phyloP scores from a whole-genome alignment of 2,888 invertebrate genomes.

The Xanthorhoe designata region DNA sequence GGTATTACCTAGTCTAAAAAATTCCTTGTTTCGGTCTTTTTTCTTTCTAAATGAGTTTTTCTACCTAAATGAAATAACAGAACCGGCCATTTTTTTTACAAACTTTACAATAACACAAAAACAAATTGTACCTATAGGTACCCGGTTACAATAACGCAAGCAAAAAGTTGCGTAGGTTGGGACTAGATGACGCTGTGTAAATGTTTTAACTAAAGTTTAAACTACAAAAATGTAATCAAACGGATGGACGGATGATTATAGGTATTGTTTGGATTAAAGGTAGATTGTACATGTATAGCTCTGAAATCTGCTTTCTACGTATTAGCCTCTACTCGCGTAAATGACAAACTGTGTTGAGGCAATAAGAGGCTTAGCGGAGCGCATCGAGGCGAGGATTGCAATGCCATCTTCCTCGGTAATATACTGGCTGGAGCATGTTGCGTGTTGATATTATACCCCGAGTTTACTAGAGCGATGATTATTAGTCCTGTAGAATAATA shows the following conservation, averaged over 20 bases:
- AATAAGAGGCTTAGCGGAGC: slow-evolving; percentile 56
- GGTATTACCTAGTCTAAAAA: neutral
- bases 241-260: too few relatives aligned
- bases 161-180: too few relatives aligned
- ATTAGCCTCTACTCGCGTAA: slow-evolving; percentile 42
- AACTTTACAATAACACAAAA: too few relatives aligned
- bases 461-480: slow-evolving; percentile 8
- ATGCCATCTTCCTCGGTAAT: slow-evolving; percentile 33
- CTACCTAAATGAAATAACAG: too few relatives aligned
- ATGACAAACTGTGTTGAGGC: slow-evolving; percentile 55
- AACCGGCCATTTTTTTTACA: too few relatives aligned
- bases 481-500: slow-evolving; percentile 1
- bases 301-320: slow-evolving; percentile 11
- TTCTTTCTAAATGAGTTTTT: too few relatives aligned
- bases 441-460: slow-evolving; percentile 17
- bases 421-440: slow-evolving; percentile 14
- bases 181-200: neutral
- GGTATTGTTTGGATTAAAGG: too few relatives aligned
- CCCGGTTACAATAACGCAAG: too few relatives aligned
- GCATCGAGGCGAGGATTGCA: slow-evolving; percentile 47
- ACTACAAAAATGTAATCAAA: too few relatives aligned
- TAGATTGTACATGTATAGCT: neutral
- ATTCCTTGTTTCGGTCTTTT: too few relatives aligned
- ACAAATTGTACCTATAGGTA: too few relatives aligned
- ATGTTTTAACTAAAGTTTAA: neutral